Conservation (phyloP, 2,797 vertebrate species). For the Argyrosomus regius region DNA sequence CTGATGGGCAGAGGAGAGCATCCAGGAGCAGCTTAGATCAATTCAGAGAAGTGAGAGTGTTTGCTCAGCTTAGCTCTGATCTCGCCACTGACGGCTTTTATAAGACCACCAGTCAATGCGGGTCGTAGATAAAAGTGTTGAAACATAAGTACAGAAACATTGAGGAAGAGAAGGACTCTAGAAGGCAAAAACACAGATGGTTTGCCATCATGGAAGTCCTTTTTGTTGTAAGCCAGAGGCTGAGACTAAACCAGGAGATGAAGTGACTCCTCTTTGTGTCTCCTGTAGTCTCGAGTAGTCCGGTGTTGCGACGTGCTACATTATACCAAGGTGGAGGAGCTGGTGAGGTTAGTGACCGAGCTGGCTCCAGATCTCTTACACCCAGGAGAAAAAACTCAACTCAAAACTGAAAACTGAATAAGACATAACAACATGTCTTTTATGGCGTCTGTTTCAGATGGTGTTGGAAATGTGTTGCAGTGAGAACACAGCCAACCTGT, state of each 20-base stretch:
- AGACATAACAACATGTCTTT: background rate
- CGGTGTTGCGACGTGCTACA: slow-evolving; percentile 64
- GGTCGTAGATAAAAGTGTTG: slow-evolving; percentile 37
- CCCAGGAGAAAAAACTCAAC: slow-evolving; percentile 42
- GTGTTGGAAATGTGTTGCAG: slow-evolving; percentile 56
- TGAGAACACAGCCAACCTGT: slow-evolving; percentile 25
- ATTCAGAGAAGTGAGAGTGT: slow-evolving; percentile 23
- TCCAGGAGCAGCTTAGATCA: slow-evolving; percentile 39
- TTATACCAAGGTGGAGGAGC: slow-evolving; percentile 79
- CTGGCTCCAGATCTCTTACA: slow-evolving; percentile 77
- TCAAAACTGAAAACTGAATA: background rate
- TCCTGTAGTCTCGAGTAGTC: slow-evolving; percentile 61
- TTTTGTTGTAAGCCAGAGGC: no score
- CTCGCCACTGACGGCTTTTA: slow-evolving; percentile 60
- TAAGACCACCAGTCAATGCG: slow-evolving; percentile 56
- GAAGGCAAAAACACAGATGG: no score
- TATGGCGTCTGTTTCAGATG: slow-evolving; percentile 11
- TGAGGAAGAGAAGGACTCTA: no score
- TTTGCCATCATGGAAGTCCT: no score
- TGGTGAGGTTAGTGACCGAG: slow-evolving; percentile 74
- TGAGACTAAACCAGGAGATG: no score
- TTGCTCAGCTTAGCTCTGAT: slow-evolving; percentile 54
- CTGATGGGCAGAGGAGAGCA: slow-evolving; percentile 32
- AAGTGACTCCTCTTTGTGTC: slow-evolving; percentile 52
- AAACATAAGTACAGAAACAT: slow-evolving; percentile 33